Evolutionary conservation across 1,140 invertebrate genomes (phyloP).

Genomic region (Macrobrachium rosenbergii): DNA sequence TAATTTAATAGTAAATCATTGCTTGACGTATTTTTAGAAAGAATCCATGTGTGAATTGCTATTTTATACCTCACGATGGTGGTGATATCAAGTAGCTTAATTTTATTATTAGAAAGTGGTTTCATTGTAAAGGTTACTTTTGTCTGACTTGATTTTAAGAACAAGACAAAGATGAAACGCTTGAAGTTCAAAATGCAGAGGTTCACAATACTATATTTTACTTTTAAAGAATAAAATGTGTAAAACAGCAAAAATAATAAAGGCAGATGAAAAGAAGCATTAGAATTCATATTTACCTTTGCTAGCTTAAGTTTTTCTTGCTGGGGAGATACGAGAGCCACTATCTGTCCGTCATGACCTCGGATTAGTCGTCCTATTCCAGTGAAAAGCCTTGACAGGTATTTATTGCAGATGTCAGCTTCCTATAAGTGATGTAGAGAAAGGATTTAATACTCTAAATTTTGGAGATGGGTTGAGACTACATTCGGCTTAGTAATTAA

Average conservation of each 20-base stretch:
- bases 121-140: too few species aligned
- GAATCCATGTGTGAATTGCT: too few species aligned
- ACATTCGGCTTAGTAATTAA: too few species aligned
- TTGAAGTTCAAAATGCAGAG: too few species aligned
- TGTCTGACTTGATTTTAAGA: too few species aligned
- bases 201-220: too few species aligned
- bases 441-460: too few species aligned
- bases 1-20: background rate
- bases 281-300: conserved; percentile 38
- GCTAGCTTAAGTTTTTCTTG: conserved; percentile 51
- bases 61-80: too few species aligned
- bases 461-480: too few species aligned
- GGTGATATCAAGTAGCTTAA: too few species aligned
- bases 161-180: too few species aligned
- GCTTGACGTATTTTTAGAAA: background rate
- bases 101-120: too few species aligned
- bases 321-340: conserved; percentile 58
- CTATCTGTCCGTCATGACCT: conserved; percentile 46
- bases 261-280: background rate
- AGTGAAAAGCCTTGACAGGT: conserved; percentile 56
- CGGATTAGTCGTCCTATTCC: conserved; percentile 48
- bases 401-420: conserved; percentile 47
- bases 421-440: conserved; percentile 26
- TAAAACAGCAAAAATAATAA: background rate
- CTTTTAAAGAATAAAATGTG: background rate